Evolutionary conservation across 2,888 invertebrate genomes (phyloP), one percentile per base, ranked within the genome.

Genomic region (Drosophila quasianomalipes): DNA sequence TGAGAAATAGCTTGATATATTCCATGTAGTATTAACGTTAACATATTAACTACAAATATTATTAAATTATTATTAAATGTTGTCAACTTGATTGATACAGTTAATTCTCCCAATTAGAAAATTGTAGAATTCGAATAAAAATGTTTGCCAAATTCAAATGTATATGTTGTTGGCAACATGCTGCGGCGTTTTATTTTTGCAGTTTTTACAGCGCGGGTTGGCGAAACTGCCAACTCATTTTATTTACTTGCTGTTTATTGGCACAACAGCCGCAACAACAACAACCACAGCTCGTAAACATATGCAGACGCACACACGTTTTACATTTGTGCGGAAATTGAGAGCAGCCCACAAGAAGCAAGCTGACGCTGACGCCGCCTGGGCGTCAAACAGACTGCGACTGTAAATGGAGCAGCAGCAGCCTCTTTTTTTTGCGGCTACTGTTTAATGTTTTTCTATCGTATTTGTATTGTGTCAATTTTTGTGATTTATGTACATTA

Each of bases 301-400:
- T 26, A 59, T 52, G 53, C 70, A 49, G 22, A 71, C 62, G 57
- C 54, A 49, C 28, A 49, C 52, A 63, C 28, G 51, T 37, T 72
- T 69, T 51, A 65, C 62, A 81, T 72, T 63, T 61, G 63, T 61
- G 81, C 78, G 78, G 65, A 81, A 58, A 81, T 68, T 59, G 74
- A 70, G 82, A 62, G 37, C 82, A 74, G 60, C 74, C 82, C 69
- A 82, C 82, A 68, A 66, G 63, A 68, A 35, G 28, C 33, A 35
- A 35, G 9, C 54, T 7, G 67, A 55, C 28, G 66, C 41, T 28
- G n/a, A 35, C 57, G 61, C 65, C 78, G 78, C 30, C 41, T 74
- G 66, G 89, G 83, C 89, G 89, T 85, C 89, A 57, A 69, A 62
- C 67, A 54, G 86, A 74, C 86, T 79, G 67, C 53, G 26, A 9